These are phyloP conservation scores for Clavelina lepadiformis DNA, from an alignment of 23 tunicate genomes.

Conservation along the genomic window DNA sequence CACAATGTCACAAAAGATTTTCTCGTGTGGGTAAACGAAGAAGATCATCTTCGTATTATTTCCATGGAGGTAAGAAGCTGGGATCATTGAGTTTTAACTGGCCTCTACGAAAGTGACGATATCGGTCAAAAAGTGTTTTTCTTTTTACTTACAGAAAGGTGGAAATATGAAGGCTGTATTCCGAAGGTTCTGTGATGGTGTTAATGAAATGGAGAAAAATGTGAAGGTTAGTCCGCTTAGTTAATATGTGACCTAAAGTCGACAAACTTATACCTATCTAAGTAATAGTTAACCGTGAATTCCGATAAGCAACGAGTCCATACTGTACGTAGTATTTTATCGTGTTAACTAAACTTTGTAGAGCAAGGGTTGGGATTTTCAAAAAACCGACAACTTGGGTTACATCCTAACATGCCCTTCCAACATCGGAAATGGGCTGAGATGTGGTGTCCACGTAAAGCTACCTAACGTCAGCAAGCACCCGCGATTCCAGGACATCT, in stretches of 20 bases:
- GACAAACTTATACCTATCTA: too few species aligned
- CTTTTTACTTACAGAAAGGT: conserved; percentile 45
- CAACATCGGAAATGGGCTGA: conserved; percentile 93
- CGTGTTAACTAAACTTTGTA: too few species aligned
- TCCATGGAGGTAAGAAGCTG: conserved; percentile 61
- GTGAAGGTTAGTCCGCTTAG: conserved; percentile 15
- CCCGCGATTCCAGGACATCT: conserved; percentile 64
- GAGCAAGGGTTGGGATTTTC: conserved; percentile 25
- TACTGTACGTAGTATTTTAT: too few species aligned
- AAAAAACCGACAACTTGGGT: conserved; percentile 51
- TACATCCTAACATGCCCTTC: conserved; percentile 96
- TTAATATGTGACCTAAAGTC: too few species aligned
- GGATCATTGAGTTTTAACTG: too few species aligned
- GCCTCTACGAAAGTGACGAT: too few species aligned
- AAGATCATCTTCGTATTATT: conserved; percentile 87
- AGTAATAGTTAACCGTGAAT: too few species aligned
- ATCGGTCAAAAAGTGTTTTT: too few species aligned
- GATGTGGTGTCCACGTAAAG: conserved; percentile 95
- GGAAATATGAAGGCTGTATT: conserved; percentile 88
- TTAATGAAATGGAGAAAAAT: conserved; percentile 20
- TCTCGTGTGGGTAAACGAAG: conserved; percentile 90
- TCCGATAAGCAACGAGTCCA: too few species aligned
- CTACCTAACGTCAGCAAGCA: conserved; percentile 62
- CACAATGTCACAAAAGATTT: conserved; percentile 95
- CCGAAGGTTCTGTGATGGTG: conserved; percentile 81